Percentiles rank a stretch among this genome's conserved stretches.
Evolutionary conservation across 2,888 invertebrate species (phyloP).

Genomic region (Mythimna lalbum): DNA sequence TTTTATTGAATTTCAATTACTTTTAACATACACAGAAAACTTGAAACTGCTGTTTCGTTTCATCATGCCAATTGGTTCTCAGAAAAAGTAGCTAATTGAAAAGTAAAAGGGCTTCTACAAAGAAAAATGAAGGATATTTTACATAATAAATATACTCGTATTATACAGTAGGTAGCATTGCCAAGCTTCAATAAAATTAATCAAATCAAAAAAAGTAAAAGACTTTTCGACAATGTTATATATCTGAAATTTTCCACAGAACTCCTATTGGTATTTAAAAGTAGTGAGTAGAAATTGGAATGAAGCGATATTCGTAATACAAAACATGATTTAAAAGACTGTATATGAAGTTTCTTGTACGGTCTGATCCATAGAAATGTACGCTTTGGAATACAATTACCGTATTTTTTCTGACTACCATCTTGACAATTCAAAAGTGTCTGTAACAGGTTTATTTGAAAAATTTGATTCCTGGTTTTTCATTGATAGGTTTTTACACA

Average conservation of each 20-base stretch:
- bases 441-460: too few species aligned
- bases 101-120: neutral
- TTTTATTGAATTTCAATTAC: neutral
- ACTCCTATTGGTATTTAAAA: neutral
- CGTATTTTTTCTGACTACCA: too few species aligned
- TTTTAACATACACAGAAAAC: neutral
- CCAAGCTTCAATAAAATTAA: neutral
- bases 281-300: too few species aligned
- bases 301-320: too few species aligned
- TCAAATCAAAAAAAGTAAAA: neutral
- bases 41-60: neutral
- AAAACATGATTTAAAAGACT: too few species aligned
- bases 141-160: too few species aligned
- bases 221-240: neutral
- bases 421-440: too few species aligned
- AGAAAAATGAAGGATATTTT: neutral
- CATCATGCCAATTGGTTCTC: slow-evolving; percentile 4
- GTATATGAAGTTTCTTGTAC: too few species aligned
- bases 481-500: neutral
- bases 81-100: slow-evolving; percentile 11
- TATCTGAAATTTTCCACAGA: neutral
- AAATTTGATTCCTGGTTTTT: too few species aligned
- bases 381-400: too few species aligned
- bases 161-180: neutral
- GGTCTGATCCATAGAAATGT: too few species aligned